Evolutionary conservation across 2,888 invertebrate species (phyloP).

Genomic region (Clusia tigrina): DNA sequence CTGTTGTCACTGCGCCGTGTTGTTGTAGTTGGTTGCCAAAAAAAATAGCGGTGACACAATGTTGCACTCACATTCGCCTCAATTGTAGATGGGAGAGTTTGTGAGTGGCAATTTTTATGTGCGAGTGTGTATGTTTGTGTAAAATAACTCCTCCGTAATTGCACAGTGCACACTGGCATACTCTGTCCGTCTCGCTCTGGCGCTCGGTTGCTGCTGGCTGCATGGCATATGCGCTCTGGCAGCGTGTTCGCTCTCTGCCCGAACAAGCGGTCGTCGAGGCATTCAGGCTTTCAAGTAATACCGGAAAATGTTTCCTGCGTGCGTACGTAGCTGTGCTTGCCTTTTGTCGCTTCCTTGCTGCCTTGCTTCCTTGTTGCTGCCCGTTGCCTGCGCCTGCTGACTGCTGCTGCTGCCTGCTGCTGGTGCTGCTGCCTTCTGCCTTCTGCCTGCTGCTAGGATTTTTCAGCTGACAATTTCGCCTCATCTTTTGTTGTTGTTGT

Average conservation of each 20-base stretch:
- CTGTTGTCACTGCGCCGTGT: too few relatives aligned
- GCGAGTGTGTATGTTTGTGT: background rate
- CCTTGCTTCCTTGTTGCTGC: background rate
- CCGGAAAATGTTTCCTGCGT: constrained; percentile 2
- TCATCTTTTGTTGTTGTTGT: background rate
- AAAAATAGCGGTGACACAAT: background rate
- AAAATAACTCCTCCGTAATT: background rate
- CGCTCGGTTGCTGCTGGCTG: too few relatives aligned
- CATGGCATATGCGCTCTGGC: too few relatives aligned
- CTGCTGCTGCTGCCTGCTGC: background rate
- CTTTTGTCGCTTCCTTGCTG: too few relatives aligned
- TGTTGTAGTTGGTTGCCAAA: too few relatives aligned
- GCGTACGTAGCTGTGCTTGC: too few relatives aligned
- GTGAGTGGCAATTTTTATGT: background rate
- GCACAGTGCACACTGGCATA: background rate
- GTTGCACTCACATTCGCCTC: background rate
- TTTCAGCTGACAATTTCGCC: constrained; percentile 8
- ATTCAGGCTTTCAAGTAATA: background rate
- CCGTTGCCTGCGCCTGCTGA: background rate
- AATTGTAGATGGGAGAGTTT: background rate
- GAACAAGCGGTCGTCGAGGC: too few relatives aligned
- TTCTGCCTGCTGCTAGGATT: background rate
- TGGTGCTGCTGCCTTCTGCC: background rate
- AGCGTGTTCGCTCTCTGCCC: background rate
- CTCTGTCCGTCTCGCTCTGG: background rate